Evolutionary conservation across 2,113 vertebrate genomes (phyloP).

Genomic region (Choloepus hoffmanni): DNA sequence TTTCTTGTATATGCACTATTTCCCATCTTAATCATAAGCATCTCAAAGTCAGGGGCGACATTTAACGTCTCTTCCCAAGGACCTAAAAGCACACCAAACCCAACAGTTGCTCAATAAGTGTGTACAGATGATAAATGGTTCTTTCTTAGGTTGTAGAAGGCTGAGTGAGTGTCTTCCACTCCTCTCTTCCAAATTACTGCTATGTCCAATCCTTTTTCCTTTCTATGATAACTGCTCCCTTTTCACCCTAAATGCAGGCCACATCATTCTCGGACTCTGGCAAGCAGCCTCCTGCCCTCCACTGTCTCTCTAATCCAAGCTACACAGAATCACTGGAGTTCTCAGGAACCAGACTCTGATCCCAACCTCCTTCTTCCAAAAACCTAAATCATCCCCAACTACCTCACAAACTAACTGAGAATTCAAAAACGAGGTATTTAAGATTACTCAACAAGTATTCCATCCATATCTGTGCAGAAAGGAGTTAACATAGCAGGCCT

Average conservation of each 20-base stretch:
- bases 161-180: not conserved
- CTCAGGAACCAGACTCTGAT: not conserved
- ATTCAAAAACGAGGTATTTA: not conserved
- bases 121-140: not conserved
- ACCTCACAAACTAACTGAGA: not conserved
- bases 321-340: not conserved
- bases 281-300: not conserved
- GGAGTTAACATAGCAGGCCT: not conserved
- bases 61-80: not conserved
- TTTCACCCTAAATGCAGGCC: not conserved
- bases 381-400: not conserved
- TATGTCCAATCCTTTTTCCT: not conserved
- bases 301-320: not conserved
- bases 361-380: constrained; percentile 12
- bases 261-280: not conserved
- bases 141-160: not conserved
- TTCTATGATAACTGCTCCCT: not conserved
- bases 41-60: not conserved
- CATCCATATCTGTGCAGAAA: not conserved
- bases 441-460: not conserved
- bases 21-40: not conserved
- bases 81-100: not conserved
- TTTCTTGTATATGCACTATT: not conserved
- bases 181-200: not conserved
- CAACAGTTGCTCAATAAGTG: not conserved